Conservation (phyloP, 2,888 invertebrate species). For the Allygus modestus region DNA sequence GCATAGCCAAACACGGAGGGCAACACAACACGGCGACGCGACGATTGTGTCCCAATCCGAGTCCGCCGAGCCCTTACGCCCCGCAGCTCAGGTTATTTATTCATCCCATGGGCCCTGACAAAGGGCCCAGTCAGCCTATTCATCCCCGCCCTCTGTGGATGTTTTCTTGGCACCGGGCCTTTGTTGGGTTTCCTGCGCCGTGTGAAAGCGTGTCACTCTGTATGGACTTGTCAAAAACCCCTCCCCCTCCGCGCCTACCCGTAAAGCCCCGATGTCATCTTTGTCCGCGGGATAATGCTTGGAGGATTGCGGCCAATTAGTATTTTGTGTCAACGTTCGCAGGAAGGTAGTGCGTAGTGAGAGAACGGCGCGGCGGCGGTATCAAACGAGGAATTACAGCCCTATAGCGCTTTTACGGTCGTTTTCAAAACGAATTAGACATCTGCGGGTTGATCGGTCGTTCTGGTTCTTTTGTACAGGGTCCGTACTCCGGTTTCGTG, state of each 20-base stretch:
- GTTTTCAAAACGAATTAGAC: conserved; percentile 42
- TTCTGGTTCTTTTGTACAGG: background rate
- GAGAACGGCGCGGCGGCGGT: conserved; percentile 18
- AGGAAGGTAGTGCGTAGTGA: background rate
- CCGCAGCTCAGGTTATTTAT: conserved; percentile 32
- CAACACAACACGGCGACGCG: too few relatives aligned
- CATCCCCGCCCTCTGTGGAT: conserved; percentile 40
- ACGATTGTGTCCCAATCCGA: too few relatives aligned
- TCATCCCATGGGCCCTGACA: conserved; percentile 40
- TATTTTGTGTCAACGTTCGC: conserved; percentile 56
- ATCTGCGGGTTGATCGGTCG: conserved; percentile 19
- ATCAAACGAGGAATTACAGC: conserved; percentile 23
- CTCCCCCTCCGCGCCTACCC: background rate
- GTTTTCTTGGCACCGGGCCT: conserved; percentile 47
- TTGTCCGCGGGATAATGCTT: conserved; percentile 26
- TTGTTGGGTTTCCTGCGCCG: conserved; percentile 55
- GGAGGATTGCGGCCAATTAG: conserved; percentile 55
- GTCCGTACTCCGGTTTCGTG: background rate
- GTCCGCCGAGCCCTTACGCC: background rate
- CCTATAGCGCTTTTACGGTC: conserved; percentile 29
- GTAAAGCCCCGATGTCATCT: conserved; percentile 30
- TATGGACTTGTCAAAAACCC: conserved; percentile 30
- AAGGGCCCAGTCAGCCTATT: conserved; percentile 47
- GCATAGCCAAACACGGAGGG: too few relatives aligned
- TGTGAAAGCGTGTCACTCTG: conserved; percentile 54